Conservation (phyloP, 2,113 vertebrate genomes). For the Microcebus ravelobensis region DNA sequence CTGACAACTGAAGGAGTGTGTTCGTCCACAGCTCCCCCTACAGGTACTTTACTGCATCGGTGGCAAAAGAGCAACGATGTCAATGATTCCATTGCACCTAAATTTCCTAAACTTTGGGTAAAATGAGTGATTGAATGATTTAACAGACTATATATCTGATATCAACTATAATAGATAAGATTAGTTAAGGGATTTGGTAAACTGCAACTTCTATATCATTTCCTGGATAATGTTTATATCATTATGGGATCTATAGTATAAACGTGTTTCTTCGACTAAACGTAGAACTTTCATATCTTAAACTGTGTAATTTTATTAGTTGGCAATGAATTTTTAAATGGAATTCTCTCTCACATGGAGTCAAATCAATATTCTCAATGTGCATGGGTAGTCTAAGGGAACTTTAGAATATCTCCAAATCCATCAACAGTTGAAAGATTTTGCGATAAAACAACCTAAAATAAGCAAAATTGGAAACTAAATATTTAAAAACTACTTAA, state of each 20-base stretch:
- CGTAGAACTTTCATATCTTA: neutral
- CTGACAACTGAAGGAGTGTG: neutral
- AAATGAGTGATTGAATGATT: neutral
- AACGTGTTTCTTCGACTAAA: neutral
- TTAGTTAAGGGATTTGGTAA: neutral
- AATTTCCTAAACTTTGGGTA: neutral
- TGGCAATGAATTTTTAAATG: neutral
- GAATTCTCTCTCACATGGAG: neutral
- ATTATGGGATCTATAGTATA: neutral
- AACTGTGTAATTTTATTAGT: neutral
- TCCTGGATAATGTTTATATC: neutral
- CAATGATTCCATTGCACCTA: neutral
- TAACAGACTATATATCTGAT: neutral
- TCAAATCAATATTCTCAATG: conserved; percentile 49
- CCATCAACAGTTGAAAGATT: conserved; percentile 7
- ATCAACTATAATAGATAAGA: neutral
- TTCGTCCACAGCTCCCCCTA: neutral
- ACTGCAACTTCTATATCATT: neutral
- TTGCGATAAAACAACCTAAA: neutral
- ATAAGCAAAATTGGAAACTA: neutral
- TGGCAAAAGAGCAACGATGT: neutral
- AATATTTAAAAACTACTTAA: neutral
- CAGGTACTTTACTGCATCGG: neutral
- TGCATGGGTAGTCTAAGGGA: neutral
- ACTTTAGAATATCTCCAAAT: conserved; percentile 43